Base-by-base conservation (phyloP, 1,140 invertebrate genomes). In the Scylla paramamosain region DNA sequence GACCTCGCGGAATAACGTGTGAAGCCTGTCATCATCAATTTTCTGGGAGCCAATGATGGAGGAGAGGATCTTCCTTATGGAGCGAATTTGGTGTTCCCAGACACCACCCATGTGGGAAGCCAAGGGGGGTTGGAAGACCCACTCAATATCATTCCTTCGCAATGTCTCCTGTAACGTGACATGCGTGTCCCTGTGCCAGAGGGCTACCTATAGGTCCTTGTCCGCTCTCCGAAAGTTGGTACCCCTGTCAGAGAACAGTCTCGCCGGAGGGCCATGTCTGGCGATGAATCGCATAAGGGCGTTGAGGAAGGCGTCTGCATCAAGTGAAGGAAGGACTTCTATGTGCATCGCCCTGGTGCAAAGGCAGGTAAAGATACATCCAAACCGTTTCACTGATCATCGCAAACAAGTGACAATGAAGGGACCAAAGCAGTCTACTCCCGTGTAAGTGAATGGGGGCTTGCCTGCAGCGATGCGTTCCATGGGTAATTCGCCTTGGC, bases 341-440 rank as follows among this genome's bases (percentile, higher is more conserved):
- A 96, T 31, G 95, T 96, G 96, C 0, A 96, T n/a, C n/a, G n/a
- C n/a, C n/a, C n/a, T n/a, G n/a, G n/a, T n/a, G 14, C 67, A 28
- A 8, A 96, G 39, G 45, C 96, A 96, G 0, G 96, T 96, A 29
- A 96, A 96, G 32, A 96, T 94, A n/a, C 93, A 91, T 29, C 96
- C 96, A 93, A 96, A 96, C 7, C 96, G 86, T 92, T 96, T 96
- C 10, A 96, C 82, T 67, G n/a, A 45, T 29, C 45, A 48, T 16
- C 96, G 39, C 29, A 83, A 89, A 20, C 25, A 39, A 39, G 92
- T 96, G 6, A 96, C 94, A 32, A 59, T 16, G n/a, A 96, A 93
- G 3, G 96, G 96, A 16, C 96, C 95, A 95, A 96, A 96, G 95
- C 93, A 96, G 52, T 96, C 96, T 31, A 96, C 83, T 12, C 96